A percentile compares a stretch with the other conserved stretches of the same genome.
These are phyloP conservation scores for Mercenaria mercenaria DNA, from an alignment of 1,140 invertebrate species.

Conservation along the genomic window DNA sequence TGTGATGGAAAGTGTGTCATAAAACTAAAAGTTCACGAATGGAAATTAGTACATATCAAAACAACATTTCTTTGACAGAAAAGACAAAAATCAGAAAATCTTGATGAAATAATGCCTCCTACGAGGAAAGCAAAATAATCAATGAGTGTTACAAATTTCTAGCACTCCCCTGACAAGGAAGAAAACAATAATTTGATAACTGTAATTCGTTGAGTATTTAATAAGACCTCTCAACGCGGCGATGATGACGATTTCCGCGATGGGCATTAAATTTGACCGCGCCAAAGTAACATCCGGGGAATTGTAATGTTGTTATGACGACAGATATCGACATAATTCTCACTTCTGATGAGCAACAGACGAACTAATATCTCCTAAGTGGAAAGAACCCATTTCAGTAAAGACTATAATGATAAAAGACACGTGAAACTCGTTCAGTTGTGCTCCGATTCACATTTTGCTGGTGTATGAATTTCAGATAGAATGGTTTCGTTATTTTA, in stretches of 20 bases:
- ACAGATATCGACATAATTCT: not conserved
- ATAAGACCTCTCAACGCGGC: not conserved
- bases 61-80: no score
- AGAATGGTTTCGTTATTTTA: no score
- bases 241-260: not conserved
- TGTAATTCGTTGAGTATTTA: not conserved
- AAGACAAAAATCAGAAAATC: no score
- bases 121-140: no score
- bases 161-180: not conserved
- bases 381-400: not conserved
- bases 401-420: no score
- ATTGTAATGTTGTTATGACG: not conserved
- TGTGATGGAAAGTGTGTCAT: no score
- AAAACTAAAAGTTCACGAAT: no score
- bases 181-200: constrained; percentile 10
- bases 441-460: no score
- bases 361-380: not conserved
- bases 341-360: not conserved
- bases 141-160: no score
- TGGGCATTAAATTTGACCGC: constrained; percentile 12
- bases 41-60: no score
- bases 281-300: constrained; percentile 13
- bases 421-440: no score
- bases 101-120: not conserved
- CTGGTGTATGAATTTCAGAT: no score